These are phyloP conservation scores for Nephrotoma guestfalica DNA, from an alignment of 2,888 invertebrate species.

Conservation along the genomic window DNA sequence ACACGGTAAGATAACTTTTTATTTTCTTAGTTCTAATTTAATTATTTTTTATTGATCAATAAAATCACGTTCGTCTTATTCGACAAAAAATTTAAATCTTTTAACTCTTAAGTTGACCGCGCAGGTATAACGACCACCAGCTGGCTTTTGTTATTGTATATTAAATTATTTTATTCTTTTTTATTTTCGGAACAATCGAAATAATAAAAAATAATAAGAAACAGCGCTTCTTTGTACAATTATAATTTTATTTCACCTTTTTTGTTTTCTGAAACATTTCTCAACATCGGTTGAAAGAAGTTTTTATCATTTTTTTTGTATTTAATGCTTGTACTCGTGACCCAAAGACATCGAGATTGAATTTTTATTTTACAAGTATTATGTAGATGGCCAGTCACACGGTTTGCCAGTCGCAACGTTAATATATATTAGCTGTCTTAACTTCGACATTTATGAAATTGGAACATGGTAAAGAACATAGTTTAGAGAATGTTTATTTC, in stretches of 20 bases:
- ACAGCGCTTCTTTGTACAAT: not conserved
- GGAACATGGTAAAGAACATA: too few relatives aligned
- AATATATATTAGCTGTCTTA: too few relatives aligned
- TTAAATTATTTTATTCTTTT: not conserved
- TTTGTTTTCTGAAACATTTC: not conserved
- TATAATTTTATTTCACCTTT: not conserved
- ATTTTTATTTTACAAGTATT: not conserved
- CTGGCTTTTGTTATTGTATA: not conserved
- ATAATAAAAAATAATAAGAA: not conserved
- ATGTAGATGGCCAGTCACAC: not conserved
- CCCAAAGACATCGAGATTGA: not conserved
- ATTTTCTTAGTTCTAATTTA: not conserved
- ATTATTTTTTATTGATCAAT: constrained; percentile 3
- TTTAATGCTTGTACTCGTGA: not conserved
- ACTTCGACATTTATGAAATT: too few relatives aligned
- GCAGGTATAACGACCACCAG: not conserved
- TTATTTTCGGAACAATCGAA: not conserved
- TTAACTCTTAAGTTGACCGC: not conserved
- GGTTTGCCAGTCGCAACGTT: not conserved
- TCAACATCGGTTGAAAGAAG: not conserved
- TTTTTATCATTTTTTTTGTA: not conserved
- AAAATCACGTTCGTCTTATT: not conserved
- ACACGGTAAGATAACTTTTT: constrained; percentile 23
- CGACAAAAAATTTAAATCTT: not conserved
- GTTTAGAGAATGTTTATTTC: too few relatives aligned